Percentiles rank a stretch among this genome's conserved stretches.
These are phyloP conservation scores for Pristiophorus japonicus DNA, from an alignment of 2,113 vertebrate species.

Conservation along the genomic window DNA sequence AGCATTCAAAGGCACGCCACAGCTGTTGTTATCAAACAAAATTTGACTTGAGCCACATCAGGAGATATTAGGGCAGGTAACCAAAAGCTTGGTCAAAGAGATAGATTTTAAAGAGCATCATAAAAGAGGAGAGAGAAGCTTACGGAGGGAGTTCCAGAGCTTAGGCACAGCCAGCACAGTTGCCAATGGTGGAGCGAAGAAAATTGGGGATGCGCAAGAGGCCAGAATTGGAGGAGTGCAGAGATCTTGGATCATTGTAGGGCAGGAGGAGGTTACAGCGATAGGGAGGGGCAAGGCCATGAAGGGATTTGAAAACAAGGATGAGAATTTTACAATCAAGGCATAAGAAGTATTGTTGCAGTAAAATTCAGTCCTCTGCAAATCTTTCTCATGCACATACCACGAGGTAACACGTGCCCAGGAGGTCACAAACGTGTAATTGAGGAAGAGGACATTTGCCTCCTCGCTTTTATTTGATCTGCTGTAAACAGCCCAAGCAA, in stretches of 20 bases:
- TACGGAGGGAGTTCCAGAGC: background rate
- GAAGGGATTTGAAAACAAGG: background rate
- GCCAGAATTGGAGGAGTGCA: background rate
- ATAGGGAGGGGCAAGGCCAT: background rate
- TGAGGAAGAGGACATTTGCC: background rate
- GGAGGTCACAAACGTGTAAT: background rate
- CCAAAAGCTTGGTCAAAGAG: background rate
- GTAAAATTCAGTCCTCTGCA: background rate
- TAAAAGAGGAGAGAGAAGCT: background rate
- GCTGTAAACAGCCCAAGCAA: background rate
- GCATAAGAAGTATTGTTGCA: background rate
- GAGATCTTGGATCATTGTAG: background rate
- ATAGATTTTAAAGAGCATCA: background rate
- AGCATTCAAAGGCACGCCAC: no score
- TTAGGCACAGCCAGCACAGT: background rate
- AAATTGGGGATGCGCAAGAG: background rate
- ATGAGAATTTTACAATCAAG: constrained; percentile 12
- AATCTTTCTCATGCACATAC: background rate
- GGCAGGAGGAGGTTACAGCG: background rate
- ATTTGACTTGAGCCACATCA: background rate
- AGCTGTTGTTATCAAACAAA: background rate
- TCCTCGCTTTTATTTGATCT: background rate
- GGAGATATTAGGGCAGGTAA: background rate
- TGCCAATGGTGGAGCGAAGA: background rate
- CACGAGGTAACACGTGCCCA: background rate